Evolutionary conservation across 2,113 vertebrate genomes (phyloP).

Genomic region (Scalopus aquaticus): DNA sequence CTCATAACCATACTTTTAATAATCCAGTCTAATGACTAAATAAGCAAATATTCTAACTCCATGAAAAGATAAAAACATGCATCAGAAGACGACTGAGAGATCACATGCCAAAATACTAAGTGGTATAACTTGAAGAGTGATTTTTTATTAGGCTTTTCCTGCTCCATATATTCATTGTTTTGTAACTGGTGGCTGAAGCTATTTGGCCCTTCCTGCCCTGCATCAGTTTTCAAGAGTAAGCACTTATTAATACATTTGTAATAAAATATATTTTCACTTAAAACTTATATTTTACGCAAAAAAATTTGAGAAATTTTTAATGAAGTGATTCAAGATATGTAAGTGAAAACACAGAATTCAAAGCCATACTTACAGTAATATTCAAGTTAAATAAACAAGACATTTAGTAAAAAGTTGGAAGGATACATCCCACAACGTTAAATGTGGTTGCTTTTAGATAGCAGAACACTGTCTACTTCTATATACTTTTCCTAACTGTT

Average conservation of each 20-base stretch:
- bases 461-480: not conserved
- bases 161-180: not conserved
- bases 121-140: not conserved
- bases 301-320: not conserved
- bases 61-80: not conserved
- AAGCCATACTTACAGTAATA: not conserved
- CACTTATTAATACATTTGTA: not conserved
- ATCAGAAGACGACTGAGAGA: not conserved
- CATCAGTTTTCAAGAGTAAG: not conserved
- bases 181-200: too few relatives aligned
- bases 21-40: not conserved
- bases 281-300: not conserved
- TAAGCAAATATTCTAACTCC: not conserved
- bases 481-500: not conserved
- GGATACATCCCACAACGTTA: not conserved
- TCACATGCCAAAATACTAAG: not conserved
- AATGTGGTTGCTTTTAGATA: not conserved
- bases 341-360: conserved; percentile 1
- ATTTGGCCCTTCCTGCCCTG: too few relatives aligned
- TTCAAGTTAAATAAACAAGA: not conserved
- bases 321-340: not conserved
- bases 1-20: not conserved
- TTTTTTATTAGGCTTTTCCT: conserved; percentile 10
- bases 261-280: not conserved
- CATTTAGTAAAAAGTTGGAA: not conserved